Evolutionary conservation across 2,888 invertebrate species (phyloP).

Genomic region (Caenorhabditis sulstoni): DNA sequence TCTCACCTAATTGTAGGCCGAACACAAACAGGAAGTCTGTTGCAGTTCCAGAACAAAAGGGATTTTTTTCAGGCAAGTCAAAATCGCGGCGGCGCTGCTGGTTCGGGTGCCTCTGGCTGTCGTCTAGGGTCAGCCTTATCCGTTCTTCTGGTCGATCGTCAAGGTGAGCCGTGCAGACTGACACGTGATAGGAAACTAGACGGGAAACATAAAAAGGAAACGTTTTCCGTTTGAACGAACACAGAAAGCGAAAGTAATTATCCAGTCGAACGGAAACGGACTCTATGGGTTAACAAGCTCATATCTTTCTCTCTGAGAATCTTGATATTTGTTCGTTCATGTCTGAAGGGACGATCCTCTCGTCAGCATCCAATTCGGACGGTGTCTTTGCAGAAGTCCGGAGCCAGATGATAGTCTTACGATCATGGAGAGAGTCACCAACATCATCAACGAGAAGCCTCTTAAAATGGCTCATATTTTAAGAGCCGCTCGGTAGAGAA

Average conservation of each 20-base stretch:
- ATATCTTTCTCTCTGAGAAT: not conserved
- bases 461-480: conserved; percentile 74
- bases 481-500: conserved; percentile 69
- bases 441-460: conserved; percentile 70
- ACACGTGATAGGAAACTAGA: not conserved
- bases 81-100: conserved; percentile 54
- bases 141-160: conserved; percentile 40
- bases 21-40: not conserved
- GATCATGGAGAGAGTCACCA: conserved; percentile 61
- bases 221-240: conserved; percentile 25
- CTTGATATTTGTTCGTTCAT: not conserved
- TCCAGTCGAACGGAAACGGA: conserved; percentile 24
- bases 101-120: conserved; percentile 62
- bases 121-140: conserved; percentile 54
- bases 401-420: conserved; percentile 70
- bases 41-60: too few relatives aligned
- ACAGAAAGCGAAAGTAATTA: conserved; percentile 16
- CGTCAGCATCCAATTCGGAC: not conserved
- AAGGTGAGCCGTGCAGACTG: conserved; percentile 33
- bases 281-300: not conserved
- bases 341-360: not conserved
- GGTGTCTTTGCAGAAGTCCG: conserved; percentile 49
- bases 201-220: not conserved
- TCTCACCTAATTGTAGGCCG: not conserved
- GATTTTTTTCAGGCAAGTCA: conserved; percentile 48